A percentile compares a stretch with the other conserved stretches of the same genome.
Conservation (phyloP, 2,797 vertebrate genomes). For the Delichon dasypus region DNA sequence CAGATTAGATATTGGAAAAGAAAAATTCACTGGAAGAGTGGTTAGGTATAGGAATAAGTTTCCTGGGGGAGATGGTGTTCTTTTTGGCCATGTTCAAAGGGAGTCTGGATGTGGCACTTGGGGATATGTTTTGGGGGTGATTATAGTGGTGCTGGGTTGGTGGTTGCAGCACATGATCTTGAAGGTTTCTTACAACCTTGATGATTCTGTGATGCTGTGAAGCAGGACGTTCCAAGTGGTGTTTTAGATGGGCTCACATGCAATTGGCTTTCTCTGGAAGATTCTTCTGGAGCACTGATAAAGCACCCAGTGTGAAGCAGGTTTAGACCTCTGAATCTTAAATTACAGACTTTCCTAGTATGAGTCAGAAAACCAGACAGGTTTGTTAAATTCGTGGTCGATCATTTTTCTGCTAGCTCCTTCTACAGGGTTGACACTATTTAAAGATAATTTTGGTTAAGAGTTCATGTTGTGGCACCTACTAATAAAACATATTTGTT, state of each 20-base stretch:
- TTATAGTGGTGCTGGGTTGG: background rate
- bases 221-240: background rate
- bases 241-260: background rate
- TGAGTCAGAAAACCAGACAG: background rate
- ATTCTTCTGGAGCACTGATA: background rate
- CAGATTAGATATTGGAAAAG: background rate
- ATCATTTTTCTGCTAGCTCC: background rate
- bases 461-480: background rate
- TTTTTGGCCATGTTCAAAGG: background rate
- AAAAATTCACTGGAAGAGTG: background rate
- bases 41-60: background rate
- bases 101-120: background rate
- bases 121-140: background rate
- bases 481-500: background rate
- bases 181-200: background rate
- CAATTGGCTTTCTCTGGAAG: background rate
- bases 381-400: background rate
- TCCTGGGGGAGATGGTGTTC: background rate
- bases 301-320: background rate
- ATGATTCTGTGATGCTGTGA: background rate
- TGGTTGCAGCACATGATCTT: background rate
- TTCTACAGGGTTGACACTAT: background rate
- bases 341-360: background rate
- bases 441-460: background rate
- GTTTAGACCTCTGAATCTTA: background rate